phyloP scores from a whole-genome alignment of 1,140 invertebrate species.

The Brachionus manjavacas region DNA sequence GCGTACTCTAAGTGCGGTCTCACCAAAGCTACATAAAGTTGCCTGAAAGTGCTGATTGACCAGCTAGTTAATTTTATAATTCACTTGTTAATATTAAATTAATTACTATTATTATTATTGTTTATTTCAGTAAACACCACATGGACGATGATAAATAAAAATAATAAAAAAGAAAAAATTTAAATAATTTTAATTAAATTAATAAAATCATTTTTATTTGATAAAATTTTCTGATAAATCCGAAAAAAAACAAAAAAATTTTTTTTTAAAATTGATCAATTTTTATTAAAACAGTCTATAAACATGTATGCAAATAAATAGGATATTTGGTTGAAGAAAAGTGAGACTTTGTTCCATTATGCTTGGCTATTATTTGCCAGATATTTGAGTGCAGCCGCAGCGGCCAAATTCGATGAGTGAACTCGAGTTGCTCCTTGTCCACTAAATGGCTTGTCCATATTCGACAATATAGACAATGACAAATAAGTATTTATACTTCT shows the following conservation, averaged over 20 bases:
- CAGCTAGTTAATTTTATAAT: no score
- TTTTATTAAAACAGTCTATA: neutral
- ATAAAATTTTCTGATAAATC: neutral
- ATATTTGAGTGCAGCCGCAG: neutral
- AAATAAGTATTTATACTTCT: neutral
- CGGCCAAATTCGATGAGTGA: neutral
- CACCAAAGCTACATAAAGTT: no score
- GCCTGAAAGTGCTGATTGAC: no score
- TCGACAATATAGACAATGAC: neutral
- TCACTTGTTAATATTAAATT: no score
- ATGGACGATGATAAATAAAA: no score
- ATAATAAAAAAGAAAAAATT: no score
- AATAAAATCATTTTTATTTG: no score
- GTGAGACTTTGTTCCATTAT: neutral
- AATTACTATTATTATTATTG: no score
- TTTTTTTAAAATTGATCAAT: neutral
- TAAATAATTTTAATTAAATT: no score
- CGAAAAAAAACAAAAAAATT: neutral
- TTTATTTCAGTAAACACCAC: no score
- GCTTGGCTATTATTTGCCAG: neutral
- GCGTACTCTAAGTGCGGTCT: no score
- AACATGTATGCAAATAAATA: neutral
- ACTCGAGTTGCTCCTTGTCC: neutral
- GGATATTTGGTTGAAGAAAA: neutral
- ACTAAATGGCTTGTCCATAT: conserved; percentile 24